Evolutionary conservation across 2,888 invertebrate species (phyloP).

Genomic region (Euplagia quadripunctaria): DNA sequence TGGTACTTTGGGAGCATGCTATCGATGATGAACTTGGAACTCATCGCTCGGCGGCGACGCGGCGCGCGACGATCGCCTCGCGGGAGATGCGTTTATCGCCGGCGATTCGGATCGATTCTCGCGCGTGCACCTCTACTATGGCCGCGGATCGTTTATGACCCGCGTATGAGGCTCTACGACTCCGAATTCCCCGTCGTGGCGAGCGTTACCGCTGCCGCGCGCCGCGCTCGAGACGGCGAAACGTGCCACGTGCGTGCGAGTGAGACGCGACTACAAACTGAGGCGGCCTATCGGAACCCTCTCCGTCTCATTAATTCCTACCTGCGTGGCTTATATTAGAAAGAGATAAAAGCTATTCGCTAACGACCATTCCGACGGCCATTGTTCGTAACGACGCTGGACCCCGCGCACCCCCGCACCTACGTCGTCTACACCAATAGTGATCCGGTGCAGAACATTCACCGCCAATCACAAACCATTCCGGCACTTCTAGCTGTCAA

Average conservation of each 20-base stretch:
- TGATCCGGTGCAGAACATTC: slow-evolving; percentile 86
- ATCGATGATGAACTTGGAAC: slow-evolving; percentile 99
- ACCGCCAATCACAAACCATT: slow-evolving; percentile 88
- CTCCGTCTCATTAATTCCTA: slow-evolving; percentile 87
- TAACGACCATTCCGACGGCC: slow-evolving; percentile 85
- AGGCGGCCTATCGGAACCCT: slow-evolving; percentile 80
- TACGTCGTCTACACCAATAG: slow-evolving; percentile 85
- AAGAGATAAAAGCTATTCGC: slow-evolving; percentile 88
- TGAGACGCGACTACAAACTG: slow-evolving; percentile 67
- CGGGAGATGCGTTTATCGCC: slow-evolving; percentile 87
- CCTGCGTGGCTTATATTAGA: slow-evolving; percentile 87
- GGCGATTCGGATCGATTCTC: slow-evolving; percentile 88
- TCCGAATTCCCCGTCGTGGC: slow-evolving; percentile 92
- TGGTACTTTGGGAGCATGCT: slow-evolving; percentile 98
- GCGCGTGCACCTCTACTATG: slow-evolving; percentile 88
- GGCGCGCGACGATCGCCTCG: slow-evolving; percentile 87
- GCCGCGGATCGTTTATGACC: slow-evolving; percentile 95
- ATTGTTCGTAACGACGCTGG: slow-evolving; percentile 86
- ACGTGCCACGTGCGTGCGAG: slow-evolving; percentile 81
- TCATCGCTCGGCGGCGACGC: slow-evolving; percentile 92
- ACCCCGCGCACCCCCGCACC: slow-evolving; percentile 79
- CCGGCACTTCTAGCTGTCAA: slow-evolving; percentile 87
- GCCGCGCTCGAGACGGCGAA: slow-evolving; percentile 84
- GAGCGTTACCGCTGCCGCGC: slow-evolving; percentile 86
- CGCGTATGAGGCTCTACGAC: slow-evolving; percentile 95